A percentile compares a stretch with the other conserved stretches of the same genome.
Evolutionary conservation across 2,113 vertebrate species (phyloP).

Genomic region (Ochotona princeps): DNA sequence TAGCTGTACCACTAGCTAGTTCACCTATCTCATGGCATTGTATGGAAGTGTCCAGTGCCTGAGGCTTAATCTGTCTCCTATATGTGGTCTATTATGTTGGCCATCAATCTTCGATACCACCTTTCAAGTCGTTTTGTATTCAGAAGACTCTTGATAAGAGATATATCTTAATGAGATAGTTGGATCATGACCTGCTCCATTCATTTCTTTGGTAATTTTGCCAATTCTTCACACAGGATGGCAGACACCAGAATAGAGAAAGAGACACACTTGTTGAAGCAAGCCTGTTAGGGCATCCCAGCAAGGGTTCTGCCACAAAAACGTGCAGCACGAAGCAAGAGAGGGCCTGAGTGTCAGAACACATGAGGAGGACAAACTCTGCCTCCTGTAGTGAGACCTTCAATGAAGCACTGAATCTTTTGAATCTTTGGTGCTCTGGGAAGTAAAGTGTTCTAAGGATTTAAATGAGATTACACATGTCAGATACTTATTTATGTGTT

Average conservation of each 20-base stretch:
- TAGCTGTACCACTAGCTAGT: background rate
- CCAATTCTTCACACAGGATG: background rate
- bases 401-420: background rate
- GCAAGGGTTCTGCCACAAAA: accelerated
- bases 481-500: background rate
- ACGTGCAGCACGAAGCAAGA: background rate
- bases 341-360: background rate
- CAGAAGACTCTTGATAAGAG: background rate
- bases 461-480: background rate
- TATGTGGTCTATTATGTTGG: background rate
- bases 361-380: background rate
- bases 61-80: background rate
- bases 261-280: background rate
- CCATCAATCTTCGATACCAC: too few relatives aligned
- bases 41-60: background rate
- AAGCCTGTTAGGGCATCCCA: background rate
- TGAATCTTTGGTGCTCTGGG: background rate
- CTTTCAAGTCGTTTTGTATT: background rate
- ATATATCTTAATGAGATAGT: background rate
- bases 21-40: background rate
- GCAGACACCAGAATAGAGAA: background rate
- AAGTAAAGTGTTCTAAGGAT: background rate
- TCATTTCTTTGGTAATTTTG: background rate
- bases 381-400: background rate
- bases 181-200: background rate